Evolutionary conservation across 1,140 invertebrate genomes (phyloP).

Genomic region (Chrysopa pallens): DNA sequence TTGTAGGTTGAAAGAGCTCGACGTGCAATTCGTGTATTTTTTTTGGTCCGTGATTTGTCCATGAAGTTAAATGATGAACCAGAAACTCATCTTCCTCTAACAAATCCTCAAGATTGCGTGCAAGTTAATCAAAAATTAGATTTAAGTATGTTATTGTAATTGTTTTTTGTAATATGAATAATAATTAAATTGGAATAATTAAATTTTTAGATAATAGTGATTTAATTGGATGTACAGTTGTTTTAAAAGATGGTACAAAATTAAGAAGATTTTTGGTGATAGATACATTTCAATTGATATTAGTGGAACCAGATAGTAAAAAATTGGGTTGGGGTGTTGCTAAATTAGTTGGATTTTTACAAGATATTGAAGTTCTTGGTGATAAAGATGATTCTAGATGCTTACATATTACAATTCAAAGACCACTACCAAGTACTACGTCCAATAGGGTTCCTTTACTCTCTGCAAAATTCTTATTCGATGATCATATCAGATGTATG

Average conservation of each 20-base stretch:
- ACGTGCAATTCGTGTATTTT: conserved; percentile 86
- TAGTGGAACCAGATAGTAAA: conserved; percentile 89
- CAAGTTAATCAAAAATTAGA: conserved; percentile 84
- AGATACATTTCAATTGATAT: conserved; percentile 81
- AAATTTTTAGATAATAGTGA: conserved; percentile 80
- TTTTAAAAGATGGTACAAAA: conserved; percentile 75
- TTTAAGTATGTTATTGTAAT: conserved; percentile 50
- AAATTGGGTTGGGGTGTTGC: conserved; percentile 92
- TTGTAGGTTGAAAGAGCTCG: conserved; percentile 77
- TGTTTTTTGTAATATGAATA: no score
- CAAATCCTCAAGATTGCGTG: conserved; percentile 73
- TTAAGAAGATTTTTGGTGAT: conserved; percentile 87
- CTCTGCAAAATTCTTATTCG: conserved; percentile 88
- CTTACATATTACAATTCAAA: conserved; percentile 86
- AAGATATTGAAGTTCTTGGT: conserved; percentile 66
- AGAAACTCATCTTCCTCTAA: conserved; percentile 82
- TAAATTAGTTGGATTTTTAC: conserved; percentile 77
- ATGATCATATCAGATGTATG: conserved; percentile 97
- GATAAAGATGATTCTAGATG: conserved; percentile 95
- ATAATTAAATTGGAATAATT: neutral
- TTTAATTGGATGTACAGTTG: conserved; percentile 87
- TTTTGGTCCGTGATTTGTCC: conserved; percentile 73
- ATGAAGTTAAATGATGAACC: conserved; percentile 60
- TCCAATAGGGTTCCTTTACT: conserved; percentile 58
- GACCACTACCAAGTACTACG: conserved; percentile 41